Evolutionary conservation across 2,113 vertebrate genomes (phyloP), one percentile per base, ranked within the genome.

Genomic region (Bubo bubo): DNA sequence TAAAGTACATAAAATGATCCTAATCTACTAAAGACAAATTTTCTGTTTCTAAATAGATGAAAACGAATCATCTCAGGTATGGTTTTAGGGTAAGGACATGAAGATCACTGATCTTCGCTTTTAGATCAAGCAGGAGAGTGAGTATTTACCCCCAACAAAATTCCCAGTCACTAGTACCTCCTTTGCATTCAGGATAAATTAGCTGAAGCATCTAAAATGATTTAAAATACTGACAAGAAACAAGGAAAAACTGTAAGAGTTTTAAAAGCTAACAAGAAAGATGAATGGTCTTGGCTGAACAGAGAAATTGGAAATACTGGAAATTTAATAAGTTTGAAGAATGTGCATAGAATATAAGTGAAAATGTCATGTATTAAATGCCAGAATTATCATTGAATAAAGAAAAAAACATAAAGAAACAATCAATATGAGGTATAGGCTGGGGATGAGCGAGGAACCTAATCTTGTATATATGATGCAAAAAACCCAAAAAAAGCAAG

Each of bases 1-100:
- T 39, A 35, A 76, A 70, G 26, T 10, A 71, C 6, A 53, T 32
- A 1, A 77, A 84, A 53, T 47, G 1, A 39, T 64, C 8, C 43
- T 88, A 47, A 39, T 28, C 17, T 88, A 56, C 8, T 24, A 60
- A 95, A 73, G 4, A 87, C 6, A 85, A 67, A 55, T 26, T 32
- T 1, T 7, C 86, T 58, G 1, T 66, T 87, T 84, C 67, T 68
- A 82, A 64, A 70, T 34, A 95, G 43, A 76, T 73, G 35, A 75
- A 79, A 79, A 18, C 0, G 0, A 72, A 72, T 59, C 0, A 50
- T 70, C 55, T 77, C 21, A 73, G 45, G 12, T 32, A 27, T 6
- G 16, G 8, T 53, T 89, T 94, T 56, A 80, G 34, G 63, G 70
- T 7, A 76, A 64, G 5, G 14, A 47, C 10, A 32, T 16, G 23